Evolutionary conservation across 64 coral and sea anemone species (phyloP), one percentile per base, ranked within the genome.

Genomic region (Orbicella faveolata): DNA sequence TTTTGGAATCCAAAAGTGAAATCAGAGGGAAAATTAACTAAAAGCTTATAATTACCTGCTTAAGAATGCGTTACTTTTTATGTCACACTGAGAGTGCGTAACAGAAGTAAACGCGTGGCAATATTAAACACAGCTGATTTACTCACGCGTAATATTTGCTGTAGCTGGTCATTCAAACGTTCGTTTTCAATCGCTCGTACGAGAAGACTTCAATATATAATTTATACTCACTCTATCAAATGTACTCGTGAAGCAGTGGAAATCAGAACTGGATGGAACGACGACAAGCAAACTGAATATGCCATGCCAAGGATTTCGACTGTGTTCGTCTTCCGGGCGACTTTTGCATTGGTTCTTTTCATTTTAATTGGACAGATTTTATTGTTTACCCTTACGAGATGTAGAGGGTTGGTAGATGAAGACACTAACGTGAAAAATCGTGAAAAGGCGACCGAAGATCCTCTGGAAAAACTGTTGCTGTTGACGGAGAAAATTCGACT

Each of bases 281-380:
- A 30, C 34, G 14, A 52, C 33, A 73, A 4, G 19, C 61, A 19
- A 16, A 25, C 11, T 51, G 65, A 85, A 94, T 89, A 79, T 94
- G 92, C 87, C 87, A 96, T 96, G 94, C 83, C 74, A 86, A 97
- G 66, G 20, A 89, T 79, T 61, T 97, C 95, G 59, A 83, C 76
- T 62, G 78, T 77, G 34, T 54, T 94, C 1, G 95, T 94, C 19
- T 97, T 97, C 78, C 90, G 81, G 37, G 95, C 92, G 84, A 97
- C 95, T 65, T 97, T 92, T 91, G 74, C 84, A 61, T 41, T 97
- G 23, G 81, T 97, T 17, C 2, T 88, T 21, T 90, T 97, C 20
- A 75, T 97, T 44, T 76, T 97, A 57, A 41, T 97, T 6, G 95
- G 95, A 59, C 95, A 97, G 82, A 85, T 97, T 36, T 83, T 89